Percentiles rank a stretch among this genome's conserved stretches.
Evolutionary conservation across 2,888 invertebrate species (phyloP).

Genomic region (Drosophila meridionalis): DNA sequence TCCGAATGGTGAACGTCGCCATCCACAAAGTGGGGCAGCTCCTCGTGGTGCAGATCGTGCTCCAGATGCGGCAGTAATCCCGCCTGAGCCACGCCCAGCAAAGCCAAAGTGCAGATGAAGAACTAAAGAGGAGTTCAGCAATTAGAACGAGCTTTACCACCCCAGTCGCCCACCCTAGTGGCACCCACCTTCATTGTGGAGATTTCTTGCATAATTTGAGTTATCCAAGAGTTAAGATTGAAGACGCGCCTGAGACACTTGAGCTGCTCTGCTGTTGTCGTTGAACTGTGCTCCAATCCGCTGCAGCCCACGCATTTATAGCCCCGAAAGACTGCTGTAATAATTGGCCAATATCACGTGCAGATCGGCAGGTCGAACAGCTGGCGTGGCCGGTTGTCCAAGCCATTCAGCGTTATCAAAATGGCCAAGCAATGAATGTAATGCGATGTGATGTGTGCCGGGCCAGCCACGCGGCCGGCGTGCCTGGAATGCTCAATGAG

Average conservation of each 20-base stretch:
- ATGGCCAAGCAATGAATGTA: conserved; percentile 61
- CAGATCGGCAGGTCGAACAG: conserved; percentile 14
- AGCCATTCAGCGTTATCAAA: conserved; percentile 67
- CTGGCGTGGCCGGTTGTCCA: conserved; percentile 25
- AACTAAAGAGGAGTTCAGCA: conserved; percentile 51
- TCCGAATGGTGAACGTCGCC: conserved; percentile 71
- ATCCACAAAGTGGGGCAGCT: conserved; percentile 68
- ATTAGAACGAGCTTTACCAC: conserved; percentile 6
- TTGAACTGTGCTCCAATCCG: conserved; percentile 76
- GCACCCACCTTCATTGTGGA: conserved; percentile 82
- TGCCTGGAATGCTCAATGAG: conserved; percentile 68
- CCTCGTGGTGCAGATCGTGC: conserved; percentile 68
- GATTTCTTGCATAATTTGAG: conserved; percentile 82
- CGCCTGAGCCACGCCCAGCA: conserved; percentile 78
- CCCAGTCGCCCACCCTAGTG: neutral
- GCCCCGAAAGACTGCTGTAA: conserved; percentile 26
- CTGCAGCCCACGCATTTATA: conserved; percentile 77
- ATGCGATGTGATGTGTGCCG: conserved; percentile 24
- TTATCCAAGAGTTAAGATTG: conserved; percentile 73
- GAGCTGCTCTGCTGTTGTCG: conserved; percentile 68
- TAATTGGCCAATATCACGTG: conserved; percentile 65
- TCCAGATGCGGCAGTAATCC: conserved; percentile 80
- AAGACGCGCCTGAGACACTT: conserved; percentile 64
- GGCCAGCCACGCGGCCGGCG: conserved; percentile 39
- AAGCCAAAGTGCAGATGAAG: conserved; percentile 82